Evolutionary conservation across 2,797 vertebrate genomes (phyloP).

Genomic region (Yasuhikotakia modesta): DNA sequence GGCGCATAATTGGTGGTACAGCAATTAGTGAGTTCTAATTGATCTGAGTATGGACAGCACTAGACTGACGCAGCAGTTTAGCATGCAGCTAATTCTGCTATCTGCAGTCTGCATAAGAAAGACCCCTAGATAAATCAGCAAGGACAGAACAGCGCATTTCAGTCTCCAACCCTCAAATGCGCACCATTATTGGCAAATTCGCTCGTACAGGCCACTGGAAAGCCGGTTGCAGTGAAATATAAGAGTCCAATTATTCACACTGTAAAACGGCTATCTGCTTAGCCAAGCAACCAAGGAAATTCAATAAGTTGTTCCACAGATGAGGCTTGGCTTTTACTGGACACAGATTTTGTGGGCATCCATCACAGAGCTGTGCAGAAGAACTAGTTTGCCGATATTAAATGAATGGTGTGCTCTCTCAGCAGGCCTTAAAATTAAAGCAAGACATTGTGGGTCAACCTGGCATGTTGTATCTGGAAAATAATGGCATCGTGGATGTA

Average conservation of each 20-base stretch:
- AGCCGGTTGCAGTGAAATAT: slow-evolving; percentile 55
- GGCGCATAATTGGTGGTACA: slow-evolving; percentile 59
- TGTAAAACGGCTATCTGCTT: slow-evolving; percentile 61
- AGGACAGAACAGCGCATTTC: slow-evolving; percentile 48
- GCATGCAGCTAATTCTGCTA: slow-evolving; percentile 50
- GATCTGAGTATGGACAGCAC: slow-evolving; percentile 58
- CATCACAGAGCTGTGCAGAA: slow-evolving; percentile 41
- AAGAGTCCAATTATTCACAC: slow-evolving; percentile 56
- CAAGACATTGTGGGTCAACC: slow-evolving; percentile 27
- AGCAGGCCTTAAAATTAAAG: slow-evolving; percentile 42
- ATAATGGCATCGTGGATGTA: neutral
- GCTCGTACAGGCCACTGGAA: slow-evolving; percentile 36
- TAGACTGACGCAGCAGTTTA: slow-evolving; percentile 62
- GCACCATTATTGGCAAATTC: slow-evolving; percentile 36
- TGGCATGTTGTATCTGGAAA: slow-evolving; percentile 36
- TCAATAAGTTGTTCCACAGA: slow-evolving; percentile 56
- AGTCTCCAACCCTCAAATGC: slow-evolving; percentile 40
- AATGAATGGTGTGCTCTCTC: slow-evolving; percentile 48
- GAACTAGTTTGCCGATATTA: slow-evolving; percentile 50
- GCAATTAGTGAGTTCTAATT: slow-evolving; percentile 65
- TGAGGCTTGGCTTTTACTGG: slow-evolving; percentile 53
- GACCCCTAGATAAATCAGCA: slow-evolving; percentile 54
- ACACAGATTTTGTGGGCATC: slow-evolving; percentile 50
- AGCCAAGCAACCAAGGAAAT: slow-evolving; percentile 57
- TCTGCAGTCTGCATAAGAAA: slow-evolving; percentile 45